Percentiles rank a stretch among this genome's conserved stretches.
Evolutionary conservation across 1,140 invertebrate genomes (phyloP).

Genomic region (Rhagoletis pomonella): DNA sequence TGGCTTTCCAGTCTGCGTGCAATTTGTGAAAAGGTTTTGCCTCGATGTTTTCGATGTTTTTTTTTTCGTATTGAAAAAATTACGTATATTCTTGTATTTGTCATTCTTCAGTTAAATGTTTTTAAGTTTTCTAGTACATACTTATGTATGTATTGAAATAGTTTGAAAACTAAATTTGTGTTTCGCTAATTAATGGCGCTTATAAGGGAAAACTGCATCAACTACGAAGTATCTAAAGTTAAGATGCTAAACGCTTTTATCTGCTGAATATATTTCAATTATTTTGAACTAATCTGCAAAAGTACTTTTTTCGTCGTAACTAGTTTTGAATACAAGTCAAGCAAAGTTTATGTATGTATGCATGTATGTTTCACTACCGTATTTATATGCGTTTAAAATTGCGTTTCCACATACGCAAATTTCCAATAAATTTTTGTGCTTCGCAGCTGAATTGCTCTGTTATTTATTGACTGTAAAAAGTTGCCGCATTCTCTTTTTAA

Average conservation of each 20-base stretch:
- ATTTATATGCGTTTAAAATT: not conserved
- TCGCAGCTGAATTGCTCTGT: not conserved
- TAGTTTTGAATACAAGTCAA: constrained; percentile 32
- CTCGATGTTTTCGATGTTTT: constrained; percentile 1
- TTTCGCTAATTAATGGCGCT: not conserved
- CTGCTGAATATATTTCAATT: constrained; percentile 58
- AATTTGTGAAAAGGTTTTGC: not conserved
- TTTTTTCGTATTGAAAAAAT: constrained; percentile 36
- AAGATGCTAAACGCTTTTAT: not conserved
- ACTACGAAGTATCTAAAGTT: not conserved
- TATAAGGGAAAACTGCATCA: not conserved
- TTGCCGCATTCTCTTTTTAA: not conserved
- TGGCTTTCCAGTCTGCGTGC: not conserved
- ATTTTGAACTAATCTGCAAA: constrained; percentile 58
- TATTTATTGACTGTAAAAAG: constrained; percentile 20
- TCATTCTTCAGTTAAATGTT: constrained; percentile 26
- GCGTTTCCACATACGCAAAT: too few relatives aligned
- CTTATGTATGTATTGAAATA: constrained; percentile 31
- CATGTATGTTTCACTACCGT: not conserved
- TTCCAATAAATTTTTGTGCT: not conserved
- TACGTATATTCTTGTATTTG: constrained; percentile 58
- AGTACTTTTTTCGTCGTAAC: not conserved
- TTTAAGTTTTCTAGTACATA: not conserved
- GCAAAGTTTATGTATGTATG: constrained; percentile 18
- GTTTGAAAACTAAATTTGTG: not conserved